Evolutionary conservation across 1,140 invertebrate species (phyloP).

Genomic region (Archivesica marissinica): DNA sequence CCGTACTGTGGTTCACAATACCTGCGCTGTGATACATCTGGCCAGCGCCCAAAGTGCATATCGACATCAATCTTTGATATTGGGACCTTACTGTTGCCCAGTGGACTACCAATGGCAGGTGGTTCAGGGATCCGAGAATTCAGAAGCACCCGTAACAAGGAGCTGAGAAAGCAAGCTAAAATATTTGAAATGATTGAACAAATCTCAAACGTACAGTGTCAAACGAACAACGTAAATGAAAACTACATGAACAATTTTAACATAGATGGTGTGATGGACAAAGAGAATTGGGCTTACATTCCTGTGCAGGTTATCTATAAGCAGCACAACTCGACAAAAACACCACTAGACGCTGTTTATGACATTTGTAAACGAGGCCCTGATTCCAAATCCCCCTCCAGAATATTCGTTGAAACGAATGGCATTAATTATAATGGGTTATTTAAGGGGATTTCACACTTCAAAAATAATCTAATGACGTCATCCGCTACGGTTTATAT

Average conservation of each 20-base stretch:
- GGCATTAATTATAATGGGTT: constrained; percentile 50
- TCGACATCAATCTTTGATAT: constrained; percentile 48
- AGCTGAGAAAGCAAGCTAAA: background rate
- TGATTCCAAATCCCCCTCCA: background rate
- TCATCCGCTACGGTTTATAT: background rate
- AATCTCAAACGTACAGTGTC: background rate
- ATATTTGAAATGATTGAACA: constrained; percentile 15
- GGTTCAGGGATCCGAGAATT: constrained; percentile 25
- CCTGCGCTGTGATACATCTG: constrained; percentile 54
- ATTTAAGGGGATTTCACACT: constrained; percentile 48
- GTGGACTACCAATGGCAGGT: constrained; percentile 32
- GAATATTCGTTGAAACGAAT: constrained; percentile 55
- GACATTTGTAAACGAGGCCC: constrained; percentile 46
- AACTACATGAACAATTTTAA: constrained; percentile 37
- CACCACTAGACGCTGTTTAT: constrained; percentile 7
- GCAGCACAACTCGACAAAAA: background rate
- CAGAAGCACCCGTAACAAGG: background rate
- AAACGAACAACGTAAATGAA: constrained; percentile 44
- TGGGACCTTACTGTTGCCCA: background rate
- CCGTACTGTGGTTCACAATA: constrained; percentile 53
- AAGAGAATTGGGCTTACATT: constrained; percentile 47
- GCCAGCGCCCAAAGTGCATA: constrained; percentile 29
- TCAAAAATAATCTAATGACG: constrained; percentile 12
- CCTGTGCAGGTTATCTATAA: constrained; percentile 31
- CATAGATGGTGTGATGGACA: constrained; percentile 31